Percentiles rank a stretch among this genome's conserved stretches.
phyloP scores from a whole-genome alignment of 2,888 invertebrate species.

The Chironomus riparius region DNA sequence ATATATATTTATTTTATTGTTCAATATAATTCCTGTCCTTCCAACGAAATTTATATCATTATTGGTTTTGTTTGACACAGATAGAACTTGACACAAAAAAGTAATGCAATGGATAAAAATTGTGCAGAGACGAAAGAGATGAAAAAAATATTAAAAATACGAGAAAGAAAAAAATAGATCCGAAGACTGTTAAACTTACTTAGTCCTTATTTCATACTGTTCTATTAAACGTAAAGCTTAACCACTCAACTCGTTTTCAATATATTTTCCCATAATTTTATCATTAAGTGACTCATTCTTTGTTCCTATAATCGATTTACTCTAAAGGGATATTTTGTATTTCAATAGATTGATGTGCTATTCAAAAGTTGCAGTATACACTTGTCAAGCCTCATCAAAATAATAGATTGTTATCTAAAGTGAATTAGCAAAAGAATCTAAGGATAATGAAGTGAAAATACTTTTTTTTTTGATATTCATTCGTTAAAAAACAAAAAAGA shows the following conservation, averaged over 20 bases:
- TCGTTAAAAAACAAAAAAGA: no score
- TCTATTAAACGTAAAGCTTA: background rate
- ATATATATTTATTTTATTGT: no score
- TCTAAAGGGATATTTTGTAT: background rate
- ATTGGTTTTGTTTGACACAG: background rate
- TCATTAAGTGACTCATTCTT: background rate
- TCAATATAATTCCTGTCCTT: no score
- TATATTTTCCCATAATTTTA: background rate
- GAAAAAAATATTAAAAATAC: no score
- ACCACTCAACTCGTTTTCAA: background rate
- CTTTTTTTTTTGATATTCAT: background rate
- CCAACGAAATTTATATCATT: background rate
- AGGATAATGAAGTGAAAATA: slow-evolving; percentile 21
- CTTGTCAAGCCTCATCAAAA: background rate
- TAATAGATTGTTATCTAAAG: slow-evolving; percentile 20
- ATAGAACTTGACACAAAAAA: background rate
- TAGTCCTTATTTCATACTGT: background rate
- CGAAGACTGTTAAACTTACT: no score
- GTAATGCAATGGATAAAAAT: background rate
- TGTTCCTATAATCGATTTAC: no score
- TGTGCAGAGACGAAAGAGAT: background rate
- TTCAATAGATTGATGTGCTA: background rate
- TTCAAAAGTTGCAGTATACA: background rate
- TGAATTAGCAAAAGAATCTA: background rate
- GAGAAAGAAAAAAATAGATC: no score